Conservation (phyloP, 1,140 invertebrate genomes). For the Scaptomyza hsui region DNA sequence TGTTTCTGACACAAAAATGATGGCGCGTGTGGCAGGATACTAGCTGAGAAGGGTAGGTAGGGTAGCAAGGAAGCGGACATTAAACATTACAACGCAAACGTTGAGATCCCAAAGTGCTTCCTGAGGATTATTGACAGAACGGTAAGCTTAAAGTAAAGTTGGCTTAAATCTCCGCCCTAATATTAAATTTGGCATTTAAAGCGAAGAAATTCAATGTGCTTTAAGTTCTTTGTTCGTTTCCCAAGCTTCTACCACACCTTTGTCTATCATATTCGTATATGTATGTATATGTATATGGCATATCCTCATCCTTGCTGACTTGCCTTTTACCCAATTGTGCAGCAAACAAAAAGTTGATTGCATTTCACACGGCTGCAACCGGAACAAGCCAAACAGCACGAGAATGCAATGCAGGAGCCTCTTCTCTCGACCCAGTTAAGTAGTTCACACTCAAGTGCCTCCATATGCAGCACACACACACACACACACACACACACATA, state of each 20-base stretch:
- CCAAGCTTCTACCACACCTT: background rate
- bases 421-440: conserved; percentile 50
- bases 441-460: conserved; percentile 51
- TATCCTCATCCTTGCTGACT: conserved; percentile 4
- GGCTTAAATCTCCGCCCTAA: background rate
- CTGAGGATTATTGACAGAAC: conserved; percentile 18
- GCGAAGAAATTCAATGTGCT: conserved; percentile 33
- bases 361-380: conserved; percentile 39
- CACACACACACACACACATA: background rate
- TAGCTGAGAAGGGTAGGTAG: background rate
- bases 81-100: conserved; percentile 19
- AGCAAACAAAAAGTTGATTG: conserved; percentile 57
- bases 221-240: conserved; percentile 20
- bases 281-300: background rate
- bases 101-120: conserved; percentile 18
- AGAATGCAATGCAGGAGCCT: background rate
- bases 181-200: conserved; percentile 31
- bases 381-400: background rate
- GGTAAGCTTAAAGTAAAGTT: background rate
- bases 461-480: conserved; percentile 16
- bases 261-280: conserved; percentile 12
- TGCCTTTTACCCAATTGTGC: conserved; percentile 42
- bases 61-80: background rate
- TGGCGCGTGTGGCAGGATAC: conserved; percentile 52
- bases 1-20: conserved; percentile 36